Percentiles rank a stretch among this genome's conserved stretches.
Evolutionary conservation across 2,797 vertebrate species (phyloP).

Genomic region (Antennarius maculatus): DNA sequence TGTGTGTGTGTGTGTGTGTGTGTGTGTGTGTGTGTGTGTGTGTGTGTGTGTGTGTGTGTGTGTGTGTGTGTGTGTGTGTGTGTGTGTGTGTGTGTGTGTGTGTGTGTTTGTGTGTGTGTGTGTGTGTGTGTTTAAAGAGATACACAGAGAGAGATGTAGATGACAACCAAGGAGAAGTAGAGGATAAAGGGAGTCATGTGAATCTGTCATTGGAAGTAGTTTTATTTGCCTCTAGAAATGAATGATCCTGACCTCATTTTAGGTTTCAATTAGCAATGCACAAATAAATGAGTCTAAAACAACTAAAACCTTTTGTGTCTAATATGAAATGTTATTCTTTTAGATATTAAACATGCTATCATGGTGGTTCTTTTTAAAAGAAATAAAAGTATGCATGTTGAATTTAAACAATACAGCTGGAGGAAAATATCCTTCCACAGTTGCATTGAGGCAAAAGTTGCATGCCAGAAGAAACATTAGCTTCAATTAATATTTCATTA

Average conservation of each 20-base stretch:
- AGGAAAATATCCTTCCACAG: conserved; percentile 24
- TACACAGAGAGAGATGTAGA: conserved; percentile 2
- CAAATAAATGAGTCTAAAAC: conserved; percentile 8
- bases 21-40: conserved; percentile 11
- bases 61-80: conserved; percentile 11
- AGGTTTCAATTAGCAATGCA: conserved; percentile 4
- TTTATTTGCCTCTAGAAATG: conserved; percentile 25
- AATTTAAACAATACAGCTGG: conserved; percentile 10
- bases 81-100: conserved; percentile 11
- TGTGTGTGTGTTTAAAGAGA: background rate
- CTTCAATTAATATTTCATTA: conserved; percentile 59
- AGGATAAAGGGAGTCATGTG: conserved; percentile 44
- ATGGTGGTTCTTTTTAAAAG: conserved; percentile 2
- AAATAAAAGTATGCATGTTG: conserved; percentile 1
- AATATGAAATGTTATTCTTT: background rate
- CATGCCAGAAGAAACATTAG: conserved; percentile 58
- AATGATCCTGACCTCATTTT: conserved; percentile 25
- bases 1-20: conserved; percentile 9
- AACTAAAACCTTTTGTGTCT: conserved; percentile 10
- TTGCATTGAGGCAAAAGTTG: conserved; percentile 35
- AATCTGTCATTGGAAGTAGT: conserved; percentile 36
- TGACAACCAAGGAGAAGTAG: conserved; percentile 34
- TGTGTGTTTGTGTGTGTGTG: conserved; percentile 12
- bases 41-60: conserved; percentile 17
- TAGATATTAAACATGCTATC: conserved; percentile 11